phyloP scores from a whole-genome alignment of 2,113 vertebrate genomes.

The Ploceus nigricollis region DNA sequence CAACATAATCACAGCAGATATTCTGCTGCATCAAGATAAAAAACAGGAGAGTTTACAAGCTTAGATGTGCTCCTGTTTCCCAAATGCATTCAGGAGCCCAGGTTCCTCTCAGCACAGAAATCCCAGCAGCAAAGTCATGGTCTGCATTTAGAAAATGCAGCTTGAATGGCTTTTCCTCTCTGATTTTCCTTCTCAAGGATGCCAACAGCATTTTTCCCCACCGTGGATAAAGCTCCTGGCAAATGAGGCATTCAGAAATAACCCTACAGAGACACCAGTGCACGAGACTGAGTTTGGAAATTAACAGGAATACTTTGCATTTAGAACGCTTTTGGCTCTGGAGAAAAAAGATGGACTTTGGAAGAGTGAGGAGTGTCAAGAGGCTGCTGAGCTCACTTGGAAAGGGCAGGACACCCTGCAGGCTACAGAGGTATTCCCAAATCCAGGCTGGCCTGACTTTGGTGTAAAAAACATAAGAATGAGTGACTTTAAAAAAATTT shows the following conservation, averaged over 20 bases:
- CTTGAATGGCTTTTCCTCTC: background rate
- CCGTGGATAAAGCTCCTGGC: background rate
- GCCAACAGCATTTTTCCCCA: background rate
- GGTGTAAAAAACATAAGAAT: background rate
- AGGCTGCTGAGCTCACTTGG: background rate
- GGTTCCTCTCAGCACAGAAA: background rate
- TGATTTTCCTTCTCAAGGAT: background rate
- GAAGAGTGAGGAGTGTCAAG: background rate
- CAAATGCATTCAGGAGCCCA: background rate
- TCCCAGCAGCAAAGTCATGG: background rate
- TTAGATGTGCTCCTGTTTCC: background rate
- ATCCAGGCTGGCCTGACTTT: background rate
- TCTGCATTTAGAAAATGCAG: background rate
- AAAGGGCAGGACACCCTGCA: background rate
- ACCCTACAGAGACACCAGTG: background rate
- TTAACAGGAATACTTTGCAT: background rate
- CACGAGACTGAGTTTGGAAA: background rate
- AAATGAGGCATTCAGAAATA: background rate
- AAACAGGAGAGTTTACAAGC: background rate
- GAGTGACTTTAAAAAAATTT: rapidly evolving
- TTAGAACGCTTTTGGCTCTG: background rate
- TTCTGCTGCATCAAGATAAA: conserved; percentile 17
- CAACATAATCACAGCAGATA: conserved; percentile 6
- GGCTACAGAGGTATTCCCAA: background rate
- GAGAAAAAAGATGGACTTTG: background rate